phyloP scores from a whole-genome alignment of 1,140 invertebrate genomes.

The Lordiphosa collinella region DNA sequence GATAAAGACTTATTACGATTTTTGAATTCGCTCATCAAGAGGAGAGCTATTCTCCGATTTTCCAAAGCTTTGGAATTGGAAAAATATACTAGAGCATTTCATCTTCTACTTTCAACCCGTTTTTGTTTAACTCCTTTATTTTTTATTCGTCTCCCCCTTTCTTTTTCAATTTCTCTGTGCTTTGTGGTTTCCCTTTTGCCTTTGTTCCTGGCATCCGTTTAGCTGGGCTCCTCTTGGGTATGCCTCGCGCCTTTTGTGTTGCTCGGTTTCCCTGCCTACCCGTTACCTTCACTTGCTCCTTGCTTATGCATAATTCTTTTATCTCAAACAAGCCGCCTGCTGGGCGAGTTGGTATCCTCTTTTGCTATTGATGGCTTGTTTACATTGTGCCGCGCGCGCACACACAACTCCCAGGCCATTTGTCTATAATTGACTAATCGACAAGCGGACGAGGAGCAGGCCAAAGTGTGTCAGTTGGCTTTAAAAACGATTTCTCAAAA shows the following conservation, averaged over 20 bases:
- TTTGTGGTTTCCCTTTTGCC: constrained; percentile 57
- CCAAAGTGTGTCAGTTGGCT: neutral
- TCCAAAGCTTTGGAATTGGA: too few species aligned
- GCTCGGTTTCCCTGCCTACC: neutral
- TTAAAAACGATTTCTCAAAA: neutral
- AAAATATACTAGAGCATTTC: neutral
- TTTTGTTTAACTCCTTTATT: constrained; percentile 5
- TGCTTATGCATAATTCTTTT: constrained; percentile 74
- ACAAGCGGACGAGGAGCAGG: constrained; percentile 31
- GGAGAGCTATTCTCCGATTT: too few species aligned
- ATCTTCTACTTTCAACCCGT: neutral
- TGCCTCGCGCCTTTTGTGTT: constrained; percentile 38
- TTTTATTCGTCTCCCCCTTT: neutral
- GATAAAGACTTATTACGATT: too few species aligned
- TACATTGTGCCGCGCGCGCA: constrained; percentile 29
- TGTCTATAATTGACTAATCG: constrained; percentile 75
- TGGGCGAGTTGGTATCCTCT: neutral
- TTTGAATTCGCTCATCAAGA: too few species aligned
- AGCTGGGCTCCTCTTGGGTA: constrained; percentile 7
- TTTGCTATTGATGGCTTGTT: constrained; percentile 71
- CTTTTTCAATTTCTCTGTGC: constrained; percentile 47
- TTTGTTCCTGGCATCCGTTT: constrained; percentile 23
- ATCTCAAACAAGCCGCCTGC: constrained; percentile 44
- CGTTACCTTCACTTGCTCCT: neutral
- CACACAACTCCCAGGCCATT: constrained; percentile 60